Percentiles rank a stretch among this genome's conserved stretches.
phyloP scores from a whole-genome alignment of 30 jellyfish, hydroid and myxozoan species.

The Sanderia malayensis region DNA sequence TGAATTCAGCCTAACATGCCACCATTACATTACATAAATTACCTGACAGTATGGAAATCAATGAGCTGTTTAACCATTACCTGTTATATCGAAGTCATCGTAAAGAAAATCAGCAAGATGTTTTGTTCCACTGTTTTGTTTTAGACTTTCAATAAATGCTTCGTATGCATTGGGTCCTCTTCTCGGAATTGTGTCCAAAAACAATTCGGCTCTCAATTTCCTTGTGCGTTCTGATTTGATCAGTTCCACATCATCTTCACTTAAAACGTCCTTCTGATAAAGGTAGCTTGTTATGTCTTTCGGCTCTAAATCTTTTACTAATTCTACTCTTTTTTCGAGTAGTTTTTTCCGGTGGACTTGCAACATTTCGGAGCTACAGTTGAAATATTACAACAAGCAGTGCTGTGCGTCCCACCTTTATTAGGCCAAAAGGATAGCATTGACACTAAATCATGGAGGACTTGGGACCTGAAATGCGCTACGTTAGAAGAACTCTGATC shows the following conservation, averaged over 20 bases:
- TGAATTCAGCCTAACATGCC: too few relatives aligned
- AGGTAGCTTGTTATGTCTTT: conserved; percentile 38
- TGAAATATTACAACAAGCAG: too few relatives aligned
- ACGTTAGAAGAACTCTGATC: too few relatives aligned
- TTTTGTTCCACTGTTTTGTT: conserved; percentile 19
- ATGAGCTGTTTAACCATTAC: too few relatives aligned
- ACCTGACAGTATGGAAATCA: too few relatives aligned
- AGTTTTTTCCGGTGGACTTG: conserved; percentile 42
- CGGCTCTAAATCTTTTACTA: conserved; percentile 71
- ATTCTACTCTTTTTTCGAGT: conserved; percentile 52
- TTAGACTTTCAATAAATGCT: conserved; percentile 39
- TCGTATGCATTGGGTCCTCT: conserved; percentile 81
- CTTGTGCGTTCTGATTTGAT: conserved; percentile 65
- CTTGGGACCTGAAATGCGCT: too few relatives aligned
- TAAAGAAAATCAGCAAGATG: conserved; percentile 47
- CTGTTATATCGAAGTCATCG: not conserved
- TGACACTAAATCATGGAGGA: too few relatives aligned
- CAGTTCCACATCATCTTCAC: conserved; percentile 73
- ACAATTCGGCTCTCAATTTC: conserved; percentile 60
- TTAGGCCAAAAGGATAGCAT: too few relatives aligned
- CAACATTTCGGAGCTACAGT: conserved; percentile 59
- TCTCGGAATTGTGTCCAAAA: conserved; percentile 80
- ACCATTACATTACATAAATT: too few relatives aligned
- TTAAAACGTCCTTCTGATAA: conserved; percentile 55
- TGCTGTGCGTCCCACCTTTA: too few relatives aligned